Percentiles rank a stretch among this genome's conserved stretches.
These are phyloP conservation scores for Acronicta aceris DNA, from an alignment of 2,888 invertebrate genomes.

Conservation along the genomic window DNA sequence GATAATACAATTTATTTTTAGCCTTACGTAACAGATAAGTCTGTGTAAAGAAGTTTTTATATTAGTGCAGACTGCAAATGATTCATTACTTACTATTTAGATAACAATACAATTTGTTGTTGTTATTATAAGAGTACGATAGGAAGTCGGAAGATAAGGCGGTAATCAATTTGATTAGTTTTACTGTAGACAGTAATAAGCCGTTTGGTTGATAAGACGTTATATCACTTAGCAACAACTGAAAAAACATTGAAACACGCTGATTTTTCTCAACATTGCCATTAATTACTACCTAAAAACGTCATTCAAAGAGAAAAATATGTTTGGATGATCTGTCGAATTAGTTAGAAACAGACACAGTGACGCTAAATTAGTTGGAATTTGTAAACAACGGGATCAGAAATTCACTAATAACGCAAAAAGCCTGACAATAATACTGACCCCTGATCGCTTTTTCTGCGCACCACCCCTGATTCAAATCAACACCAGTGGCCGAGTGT, in stretches of 20 bases:
- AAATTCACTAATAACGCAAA: neutral
- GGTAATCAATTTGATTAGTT: conserved; percentile 10
- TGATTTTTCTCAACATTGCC: no score
- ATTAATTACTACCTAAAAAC: no score
- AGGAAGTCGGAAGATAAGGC: conserved; percentile 6
- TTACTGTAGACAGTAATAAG: conserved; percentile 12
- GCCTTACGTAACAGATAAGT: neutral
- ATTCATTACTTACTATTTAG: neutral
- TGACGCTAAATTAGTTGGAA: no score
- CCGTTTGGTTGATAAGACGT: conserved; percentile 9
- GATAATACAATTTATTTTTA: conserved; percentile 1
- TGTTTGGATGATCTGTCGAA: no score
- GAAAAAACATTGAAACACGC: neutral
- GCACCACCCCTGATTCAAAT: conserved; percentile 44
- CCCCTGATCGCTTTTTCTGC: conserved; percentile 19
- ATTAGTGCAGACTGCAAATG: no score
- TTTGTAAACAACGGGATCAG: no score
- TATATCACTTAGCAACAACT: conserved; percentile 1
- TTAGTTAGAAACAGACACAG: no score
- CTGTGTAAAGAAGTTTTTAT: no score
- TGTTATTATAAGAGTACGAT: neutral
- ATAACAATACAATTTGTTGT: conserved; percentile 1
- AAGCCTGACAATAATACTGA: conserved; percentile 8
- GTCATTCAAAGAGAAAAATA: no score
- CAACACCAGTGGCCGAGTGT: conserved; percentile 38